A percentile compares a stretch with the other conserved stretches of the same genome.
These are phyloP conservation scores for Pholis gunnellus DNA, from an alignment of 2,113 vertebrate species.

Conservation along the genomic window DNA sequence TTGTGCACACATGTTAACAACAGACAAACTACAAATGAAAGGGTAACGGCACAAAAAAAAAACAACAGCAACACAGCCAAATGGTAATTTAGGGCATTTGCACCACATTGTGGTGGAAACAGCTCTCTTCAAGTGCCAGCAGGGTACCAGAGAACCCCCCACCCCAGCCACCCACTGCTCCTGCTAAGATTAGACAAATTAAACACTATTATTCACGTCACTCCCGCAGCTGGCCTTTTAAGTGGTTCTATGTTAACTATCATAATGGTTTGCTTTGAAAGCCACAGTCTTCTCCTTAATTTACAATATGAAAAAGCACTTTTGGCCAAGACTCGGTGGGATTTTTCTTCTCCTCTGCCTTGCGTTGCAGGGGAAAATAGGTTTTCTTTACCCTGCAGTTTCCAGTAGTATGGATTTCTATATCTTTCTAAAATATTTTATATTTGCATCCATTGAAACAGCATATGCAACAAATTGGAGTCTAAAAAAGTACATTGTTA, in stretches of 20 bases:
- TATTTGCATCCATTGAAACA: background rate
- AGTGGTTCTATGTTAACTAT: constrained; percentile 85
- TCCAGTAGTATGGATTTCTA: background rate
- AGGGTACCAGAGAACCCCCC: constrained; percentile 46
- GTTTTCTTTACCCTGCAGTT: constrained; percentile 47
- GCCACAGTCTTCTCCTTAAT: constrained; percentile 81
- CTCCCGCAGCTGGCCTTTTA: constrained; percentile 82
- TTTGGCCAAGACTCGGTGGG: constrained; percentile 63
- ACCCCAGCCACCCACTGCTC: constrained; percentile 64
- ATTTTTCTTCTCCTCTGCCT: constrained; percentile 62
- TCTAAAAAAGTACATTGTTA: background rate
- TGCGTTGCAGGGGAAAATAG: constrained; percentile 21
- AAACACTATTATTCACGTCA: constrained; percentile 84
- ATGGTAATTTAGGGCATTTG: constrained; percentile 71
- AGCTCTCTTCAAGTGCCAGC: constrained; percentile 74
- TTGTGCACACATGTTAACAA: constrained; percentile 62
- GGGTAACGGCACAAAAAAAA: constrained; percentile 49
- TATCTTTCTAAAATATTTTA: background rate
- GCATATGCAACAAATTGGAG: background rate
- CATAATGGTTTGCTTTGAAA: constrained; percentile 83
- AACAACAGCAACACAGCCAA: constrained; percentile 71
- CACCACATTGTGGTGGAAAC: constrained; percentile 73
- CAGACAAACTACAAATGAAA: constrained; percentile 68
- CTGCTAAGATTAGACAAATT: constrained; percentile 85
- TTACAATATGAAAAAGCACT: constrained; percentile 78